Conservation (phyloP, 1,140 invertebrate species). For the Camponotus pennsylvanicus region DNA sequence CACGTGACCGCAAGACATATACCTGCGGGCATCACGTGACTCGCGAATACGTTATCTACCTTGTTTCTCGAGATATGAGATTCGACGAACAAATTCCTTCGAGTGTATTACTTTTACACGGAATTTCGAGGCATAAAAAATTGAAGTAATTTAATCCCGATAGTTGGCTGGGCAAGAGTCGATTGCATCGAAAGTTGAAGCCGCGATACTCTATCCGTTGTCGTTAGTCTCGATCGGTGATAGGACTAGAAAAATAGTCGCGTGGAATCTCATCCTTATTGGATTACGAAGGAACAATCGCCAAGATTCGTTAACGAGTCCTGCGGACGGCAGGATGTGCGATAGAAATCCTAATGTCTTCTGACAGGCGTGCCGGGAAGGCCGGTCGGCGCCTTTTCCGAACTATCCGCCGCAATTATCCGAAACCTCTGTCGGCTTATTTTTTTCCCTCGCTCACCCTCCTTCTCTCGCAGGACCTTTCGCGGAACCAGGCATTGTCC, state of each 20-base stretch:
- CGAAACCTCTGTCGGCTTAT: conserved; percentile 77
- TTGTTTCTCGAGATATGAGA: background rate
- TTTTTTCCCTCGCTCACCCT: conserved; percentile 67
- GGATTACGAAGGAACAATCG: conserved; percentile 81
- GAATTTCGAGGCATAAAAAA: background rate
- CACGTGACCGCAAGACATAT: conserved; percentile 57
- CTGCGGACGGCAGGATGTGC: conserved; percentile 66
- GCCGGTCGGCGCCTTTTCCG: conserved; percentile 80
- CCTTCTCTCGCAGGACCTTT: conserved; percentile 53
- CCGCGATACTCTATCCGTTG: background rate
- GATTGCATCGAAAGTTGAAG: background rate
- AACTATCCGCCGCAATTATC: conserved; percentile 82
- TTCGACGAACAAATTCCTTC: background rate
- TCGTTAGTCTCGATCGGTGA: conserved; percentile 36
- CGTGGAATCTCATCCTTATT: conserved; percentile 79
- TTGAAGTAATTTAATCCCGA: background rate
- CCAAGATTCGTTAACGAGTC: conserved; percentile 79
- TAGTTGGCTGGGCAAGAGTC: background rate
- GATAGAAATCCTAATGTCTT: conserved; percentile 81
- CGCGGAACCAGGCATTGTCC: conserved; percentile 70
- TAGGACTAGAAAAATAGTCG: conserved; percentile 20
- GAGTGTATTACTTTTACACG: background rate
- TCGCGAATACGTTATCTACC: conserved; percentile 41
- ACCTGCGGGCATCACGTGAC: conserved; percentile 54
- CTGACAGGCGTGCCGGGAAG: conserved; percentile 78